phyloP scores from a whole-genome alignment of 2,888 invertebrate species.

The Diploptera punctata region DNA sequence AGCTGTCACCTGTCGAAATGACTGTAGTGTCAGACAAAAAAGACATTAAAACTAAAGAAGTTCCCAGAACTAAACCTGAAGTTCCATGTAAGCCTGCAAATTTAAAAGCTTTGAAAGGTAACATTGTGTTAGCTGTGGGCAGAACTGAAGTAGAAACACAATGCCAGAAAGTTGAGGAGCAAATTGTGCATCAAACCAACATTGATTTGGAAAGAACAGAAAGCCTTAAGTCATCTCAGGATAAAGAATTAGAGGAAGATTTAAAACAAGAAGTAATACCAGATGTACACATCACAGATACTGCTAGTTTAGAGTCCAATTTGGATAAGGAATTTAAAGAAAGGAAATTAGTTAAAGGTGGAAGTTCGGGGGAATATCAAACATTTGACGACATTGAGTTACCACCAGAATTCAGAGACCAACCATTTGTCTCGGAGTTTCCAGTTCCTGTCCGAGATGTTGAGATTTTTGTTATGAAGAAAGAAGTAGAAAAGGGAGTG shows the following conservation, averaged over 20 bases:
- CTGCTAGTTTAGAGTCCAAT: neutral
- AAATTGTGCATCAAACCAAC: neutral
- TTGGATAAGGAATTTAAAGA: conserved; percentile 1
- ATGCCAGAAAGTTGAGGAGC: neutral
- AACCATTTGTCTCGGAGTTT: too few species aligned
- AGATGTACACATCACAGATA: too few species aligned
- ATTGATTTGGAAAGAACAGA: neutral
- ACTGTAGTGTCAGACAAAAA: too few species aligned
- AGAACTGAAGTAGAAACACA: neutral
- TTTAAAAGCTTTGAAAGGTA: neutral
- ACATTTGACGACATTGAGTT: conserved; percentile 39
- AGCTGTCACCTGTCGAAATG: too few species aligned
- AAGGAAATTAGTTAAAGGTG: conserved; percentile 17
- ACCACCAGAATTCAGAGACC: conserved; percentile 30
- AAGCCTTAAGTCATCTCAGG: neutral
- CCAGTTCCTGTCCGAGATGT: neutral
- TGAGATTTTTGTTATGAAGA: neutral
- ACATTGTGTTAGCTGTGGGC: neutral
- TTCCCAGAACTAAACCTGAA: neutral
- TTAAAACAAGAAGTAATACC: too few species aligned
- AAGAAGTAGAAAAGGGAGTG: neutral
- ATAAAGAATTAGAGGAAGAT: neutral
- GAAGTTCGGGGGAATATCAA: conserved; percentile 39
- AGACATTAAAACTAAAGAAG: too few species aligned
- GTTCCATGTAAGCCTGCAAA: neutral